phyloP scores from a whole-genome alignment of 2,888 invertebrate genomes.

The Phanerotoma sp. region DNA sequence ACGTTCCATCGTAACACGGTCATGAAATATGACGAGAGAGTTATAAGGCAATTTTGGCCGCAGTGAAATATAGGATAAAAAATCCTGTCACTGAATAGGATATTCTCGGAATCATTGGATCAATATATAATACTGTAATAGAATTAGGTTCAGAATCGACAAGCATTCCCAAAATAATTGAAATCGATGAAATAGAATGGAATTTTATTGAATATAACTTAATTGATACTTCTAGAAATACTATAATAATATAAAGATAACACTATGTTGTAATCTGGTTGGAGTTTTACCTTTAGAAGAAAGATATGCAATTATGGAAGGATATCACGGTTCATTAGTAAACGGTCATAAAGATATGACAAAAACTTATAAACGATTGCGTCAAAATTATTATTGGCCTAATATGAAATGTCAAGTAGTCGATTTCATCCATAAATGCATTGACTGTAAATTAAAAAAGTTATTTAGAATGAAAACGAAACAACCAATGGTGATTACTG shows the following conservation, averaged over 20 bases:
- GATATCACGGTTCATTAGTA: constrained; percentile 16
- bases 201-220: neutral
- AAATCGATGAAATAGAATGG: neutral
- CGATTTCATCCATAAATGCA: neutral
- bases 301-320: too few species aligned
- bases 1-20: too few species aligned
- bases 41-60: neutral
- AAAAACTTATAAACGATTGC: constrained; percentile 20
- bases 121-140: neutral
- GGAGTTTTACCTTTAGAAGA: constrained; percentile 8
- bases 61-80: neutral
- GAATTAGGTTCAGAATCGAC: neutral
- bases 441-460: constrained; percentile 3
- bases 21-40: too few species aligned
- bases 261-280: constrained; percentile 13
- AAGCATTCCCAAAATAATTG: neutral
- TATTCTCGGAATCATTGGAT: neutral
- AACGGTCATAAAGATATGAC: constrained; percentile 25
- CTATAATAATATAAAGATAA: constrained; percentile 6
- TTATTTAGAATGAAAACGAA: neutral
- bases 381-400: neutral
- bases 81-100: neutral
- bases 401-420: too few species aligned
- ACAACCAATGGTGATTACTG: constrained; percentile 5
- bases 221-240: neutral